phyloP scores from a whole-genome alignment of 2,888 invertebrate genomes.

The Gymnocheta viridis region DNA sequence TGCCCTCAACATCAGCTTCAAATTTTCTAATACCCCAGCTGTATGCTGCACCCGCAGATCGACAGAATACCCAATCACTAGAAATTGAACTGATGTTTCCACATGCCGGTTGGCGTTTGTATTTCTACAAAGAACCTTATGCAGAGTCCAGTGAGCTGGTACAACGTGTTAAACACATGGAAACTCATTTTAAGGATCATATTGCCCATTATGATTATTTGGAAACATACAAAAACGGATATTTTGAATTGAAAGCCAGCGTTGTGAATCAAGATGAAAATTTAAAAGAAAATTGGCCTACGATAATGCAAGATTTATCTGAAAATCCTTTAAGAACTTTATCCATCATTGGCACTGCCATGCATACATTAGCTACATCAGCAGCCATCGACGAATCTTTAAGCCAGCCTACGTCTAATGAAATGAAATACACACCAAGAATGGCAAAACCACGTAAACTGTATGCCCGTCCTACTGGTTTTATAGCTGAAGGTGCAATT shows the following conservation, averaged over 20 bases:
- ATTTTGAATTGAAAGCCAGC: slow-evolving; percentile 83
- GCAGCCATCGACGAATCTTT: slow-evolving; percentile 55
- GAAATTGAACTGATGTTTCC: slow-evolving; percentile 75
- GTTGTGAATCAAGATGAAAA: slow-evolving; percentile 84
- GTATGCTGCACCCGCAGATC: slow-evolving; percentile 75
- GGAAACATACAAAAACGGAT: slow-evolving; percentile 71
- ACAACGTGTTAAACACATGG: slow-evolving; percentile 83
- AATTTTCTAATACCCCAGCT: slow-evolving; percentile 76
- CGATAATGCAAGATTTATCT: slow-evolving; percentile 86
- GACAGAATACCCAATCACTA: slow-evolving; percentile 72
- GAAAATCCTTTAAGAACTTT: slow-evolving; percentile 87
- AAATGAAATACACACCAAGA: slow-evolving; percentile 71
- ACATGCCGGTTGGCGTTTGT: slow-evolving; percentile 89
- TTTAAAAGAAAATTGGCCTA: slow-evolving; percentile 85
- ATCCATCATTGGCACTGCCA: slow-evolving; percentile 88
- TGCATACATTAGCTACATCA: slow-evolving; percentile 80
- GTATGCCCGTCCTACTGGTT: slow-evolving; percentile 85
- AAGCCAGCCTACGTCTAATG: slow-evolving; percentile 43
- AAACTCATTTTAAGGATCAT: slow-evolving; percentile 83
- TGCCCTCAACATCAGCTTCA: slow-evolving; percentile 42
- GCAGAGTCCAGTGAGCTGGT: slow-evolving; percentile 82
- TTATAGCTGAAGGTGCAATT: slow-evolving; percentile 85
- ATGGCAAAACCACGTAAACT: slow-evolving; percentile 74
- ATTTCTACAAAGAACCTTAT: slow-evolving; percentile 87
- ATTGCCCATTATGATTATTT: slow-evolving; percentile 72